Base-by-base conservation (phyloP, 2,797 vertebrate species). In the Merluccius polli region DNA sequence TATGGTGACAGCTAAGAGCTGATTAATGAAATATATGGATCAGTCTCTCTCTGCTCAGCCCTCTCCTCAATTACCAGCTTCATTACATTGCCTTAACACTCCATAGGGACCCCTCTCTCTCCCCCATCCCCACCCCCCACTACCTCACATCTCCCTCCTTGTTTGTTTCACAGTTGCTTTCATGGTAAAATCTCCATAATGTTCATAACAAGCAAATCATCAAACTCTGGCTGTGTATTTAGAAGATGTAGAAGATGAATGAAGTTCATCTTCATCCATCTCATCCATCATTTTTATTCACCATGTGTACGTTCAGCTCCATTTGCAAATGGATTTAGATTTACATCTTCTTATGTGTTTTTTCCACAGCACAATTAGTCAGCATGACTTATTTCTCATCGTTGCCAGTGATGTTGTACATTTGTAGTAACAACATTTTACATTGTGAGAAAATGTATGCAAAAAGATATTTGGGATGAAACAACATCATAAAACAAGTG, bases 11-110 rank as follows among this genome's bases (percentile, higher is more conserved):
- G 91, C 92, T 92, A 82, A 91, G 90, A 91, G 89, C 91, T 91
- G 91, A 93, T 94, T 90, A 93, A 93, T 94, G 91, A 93, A 89
- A 90, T 77, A 83, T 89, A 93, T 93, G 85, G 91, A 93, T 92
- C 91, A 84, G 86, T 84, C 89, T 90, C 86, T 87, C 86, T 84
- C 86, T 90, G 87, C 86, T 87, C 88, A 87, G 87, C 87, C 87
- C 87, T 90, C 88, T 89, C 86, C 86, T 92, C 91, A 92, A 92
- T 93, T 92, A 92, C 90, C 89, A 92, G 90, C 92, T 92, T 93
- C 88, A 92, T 92, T 93, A 92, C 90, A 85, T 88, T 88, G 88
- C 89, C 90, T 91, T 89, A 93, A 91, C 90, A 90, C 88, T 87
- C 90, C 88, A 77, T 87, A 87, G 90, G 90, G 87, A 90, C 86